A percentile compares a stretch with the other conserved stretches of the same genome.
Evolutionary conservation across 2,113 vertebrate species (phyloP).

Genomic region (Sorex fumeus): DNA sequence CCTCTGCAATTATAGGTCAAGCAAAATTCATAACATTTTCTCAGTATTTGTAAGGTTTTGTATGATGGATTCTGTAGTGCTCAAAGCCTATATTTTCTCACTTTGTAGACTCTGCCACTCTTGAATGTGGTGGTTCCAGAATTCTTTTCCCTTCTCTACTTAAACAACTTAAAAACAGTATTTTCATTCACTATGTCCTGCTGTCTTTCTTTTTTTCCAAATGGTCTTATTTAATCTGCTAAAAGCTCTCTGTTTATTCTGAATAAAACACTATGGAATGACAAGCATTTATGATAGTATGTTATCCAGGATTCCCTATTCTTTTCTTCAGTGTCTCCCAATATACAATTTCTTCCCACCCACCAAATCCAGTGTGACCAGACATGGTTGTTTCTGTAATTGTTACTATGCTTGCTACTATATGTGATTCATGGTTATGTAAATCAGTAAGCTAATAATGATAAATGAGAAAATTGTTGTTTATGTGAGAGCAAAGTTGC

Average conservation of each 20-base stretch:
- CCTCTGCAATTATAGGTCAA: neutral
- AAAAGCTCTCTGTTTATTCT: neutral
- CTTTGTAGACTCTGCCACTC: fast-evolving
- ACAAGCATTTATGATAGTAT: neutral
- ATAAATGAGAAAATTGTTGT: neutral
- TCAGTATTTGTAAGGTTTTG: too few relatives aligned
- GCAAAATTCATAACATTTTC: too few relatives aligned
- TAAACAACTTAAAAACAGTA: neutral
- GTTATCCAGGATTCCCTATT: neutral
- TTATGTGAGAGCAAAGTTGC: neutral
- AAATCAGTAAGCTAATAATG: neutral
- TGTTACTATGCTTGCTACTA: neutral
- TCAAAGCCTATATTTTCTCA: fast-evolving
- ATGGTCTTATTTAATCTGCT: neutral
- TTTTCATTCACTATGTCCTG: neutral
- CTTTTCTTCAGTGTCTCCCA: neutral
- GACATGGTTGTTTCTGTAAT: neutral
- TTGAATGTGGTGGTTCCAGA: neutral
- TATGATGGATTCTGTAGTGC: neutral
- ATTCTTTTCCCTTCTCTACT: neutral
- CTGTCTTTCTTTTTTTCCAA: slow-evolving; percentile 11
- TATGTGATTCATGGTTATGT: neutral
- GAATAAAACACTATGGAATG: neutral
- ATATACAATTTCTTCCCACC: neutral
- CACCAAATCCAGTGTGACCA: neutral